A percentile compares a stretch with the other conserved stretches of the same genome.
Conservation (phyloP, 2,113 vertebrate species). For the Phocoena sinus region DNA sequence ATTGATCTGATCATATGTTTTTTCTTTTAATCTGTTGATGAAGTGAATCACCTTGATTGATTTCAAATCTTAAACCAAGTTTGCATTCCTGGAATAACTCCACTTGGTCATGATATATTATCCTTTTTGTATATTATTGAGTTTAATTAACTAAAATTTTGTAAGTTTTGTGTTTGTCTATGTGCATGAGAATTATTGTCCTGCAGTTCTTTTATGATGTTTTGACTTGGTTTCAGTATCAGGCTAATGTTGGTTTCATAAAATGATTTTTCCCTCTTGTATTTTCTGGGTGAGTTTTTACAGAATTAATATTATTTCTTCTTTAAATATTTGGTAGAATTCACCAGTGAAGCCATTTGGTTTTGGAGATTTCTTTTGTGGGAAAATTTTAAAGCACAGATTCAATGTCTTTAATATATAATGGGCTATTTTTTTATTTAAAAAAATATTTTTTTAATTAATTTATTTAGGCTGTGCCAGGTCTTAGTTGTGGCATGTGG, state of each 20-base stretch:
- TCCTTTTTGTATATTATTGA: background rate
- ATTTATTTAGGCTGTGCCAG: no score
- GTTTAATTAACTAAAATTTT: background rate
- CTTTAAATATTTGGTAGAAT: background rate
- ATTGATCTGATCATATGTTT: background rate
- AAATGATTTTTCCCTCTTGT: background rate
- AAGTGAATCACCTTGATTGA: background rate
- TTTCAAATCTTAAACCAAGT: constrained; percentile 13
- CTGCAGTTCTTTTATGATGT: background rate
- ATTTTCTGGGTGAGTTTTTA: background rate
- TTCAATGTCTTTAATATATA: background rate
- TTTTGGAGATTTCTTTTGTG: background rate
- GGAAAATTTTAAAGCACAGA: background rate
- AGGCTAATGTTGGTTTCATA: background rate
- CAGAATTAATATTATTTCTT: background rate
- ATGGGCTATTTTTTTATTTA: background rate
- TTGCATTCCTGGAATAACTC: background rate
- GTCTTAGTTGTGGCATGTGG: no score
- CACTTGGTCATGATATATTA: background rate
- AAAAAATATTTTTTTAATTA: no score
- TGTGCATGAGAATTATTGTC: background rate
- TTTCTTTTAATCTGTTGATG: background rate
- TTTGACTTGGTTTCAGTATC: background rate
- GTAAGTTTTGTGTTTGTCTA: background rate
- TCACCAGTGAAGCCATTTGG: background rate